phyloP scores from a whole-genome alignment of 2,797 vertebrate species.

The Melanotaenia trifasciata region DNA sequence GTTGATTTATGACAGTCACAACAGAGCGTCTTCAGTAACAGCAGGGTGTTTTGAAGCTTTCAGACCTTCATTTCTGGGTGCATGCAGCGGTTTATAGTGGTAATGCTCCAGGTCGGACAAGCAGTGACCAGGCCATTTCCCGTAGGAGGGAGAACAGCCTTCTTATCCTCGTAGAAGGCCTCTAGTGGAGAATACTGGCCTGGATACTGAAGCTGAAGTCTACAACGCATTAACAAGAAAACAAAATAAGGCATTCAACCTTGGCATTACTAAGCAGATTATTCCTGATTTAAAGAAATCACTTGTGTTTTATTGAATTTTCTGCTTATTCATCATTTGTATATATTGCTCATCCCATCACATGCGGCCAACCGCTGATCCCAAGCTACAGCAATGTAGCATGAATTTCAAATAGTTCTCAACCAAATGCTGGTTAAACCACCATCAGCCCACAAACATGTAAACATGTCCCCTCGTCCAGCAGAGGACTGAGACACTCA shows the following conservation, averaged over 20 bases:
- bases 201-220: conserved; percentile 95
- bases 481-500: background rate
- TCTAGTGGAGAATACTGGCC: conserved; percentile 97
- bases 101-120: conserved; percentile 90
- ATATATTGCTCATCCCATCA: background rate
- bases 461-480: background rate
- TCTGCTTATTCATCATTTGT: conserved; percentile 4
- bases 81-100: conserved; percentile 94
- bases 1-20: background rate
- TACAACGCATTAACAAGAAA: conserved; percentile 56
- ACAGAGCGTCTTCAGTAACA: background rate
- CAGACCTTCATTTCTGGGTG: conserved; percentile 98
- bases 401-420: background rate
- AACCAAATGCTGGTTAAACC: no score
- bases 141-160: conserved; percentile 88
- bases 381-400: background rate
- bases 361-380: background rate
- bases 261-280: background rate
- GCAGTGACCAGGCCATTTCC: conserved; percentile 84
- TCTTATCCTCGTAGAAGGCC: conserved; percentile 99
- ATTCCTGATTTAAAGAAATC: background rate
- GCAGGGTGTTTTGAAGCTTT: background rate
- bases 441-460: background rate
- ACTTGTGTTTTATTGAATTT: background rate
- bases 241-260: conserved; percentile 1